These are phyloP conservation scores for Oreochromis mossambicus DNA, from an alignment of 2,797 vertebrate species.

Conservation along the genomic window DNA sequence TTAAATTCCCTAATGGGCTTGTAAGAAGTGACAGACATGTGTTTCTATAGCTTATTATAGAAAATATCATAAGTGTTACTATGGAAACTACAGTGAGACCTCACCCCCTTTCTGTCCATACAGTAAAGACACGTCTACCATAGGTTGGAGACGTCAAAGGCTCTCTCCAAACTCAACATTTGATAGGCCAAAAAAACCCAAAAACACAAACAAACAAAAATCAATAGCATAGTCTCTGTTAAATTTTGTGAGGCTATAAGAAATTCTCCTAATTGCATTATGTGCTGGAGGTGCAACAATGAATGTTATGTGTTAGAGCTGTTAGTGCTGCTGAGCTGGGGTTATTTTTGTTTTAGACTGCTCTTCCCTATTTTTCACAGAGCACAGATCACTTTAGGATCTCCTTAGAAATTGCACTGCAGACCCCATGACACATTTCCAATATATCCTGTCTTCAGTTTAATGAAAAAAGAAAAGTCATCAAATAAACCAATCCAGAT, in stretches of 20 bases:
- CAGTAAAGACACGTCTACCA: neutral
- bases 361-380: slow-evolving; percentile 16
- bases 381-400: slow-evolving; percentile 19
- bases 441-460: neutral
- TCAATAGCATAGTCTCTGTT: slow-evolving; percentile 21
- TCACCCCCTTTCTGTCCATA: neutral
- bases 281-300: neutral
- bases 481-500: neutral
- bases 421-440: neutral
- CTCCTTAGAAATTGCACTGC: slow-evolving; percentile 8
- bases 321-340: slow-evolving; percentile 23
- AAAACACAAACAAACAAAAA: neutral
- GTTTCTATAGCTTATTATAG: neutral
- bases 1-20: neutral
- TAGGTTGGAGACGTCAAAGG: neutral
- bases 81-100: slow-evolving; percentile 33
- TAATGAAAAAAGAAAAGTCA: slow-evolving; percentile 11
- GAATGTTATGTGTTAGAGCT: slow-evolving; percentile 4
- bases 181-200: neutral
- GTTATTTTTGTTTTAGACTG: slow-evolving; percentile 27
- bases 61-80: slow-evolving; percentile 30
- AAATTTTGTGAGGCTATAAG: neutral
- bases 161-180: slow-evolving; percentile 1
- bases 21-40: neutral
- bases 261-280: slow-evolving; percentile 17